A percentile compares a stretch with the other conserved stretches of the same genome.
phyloP scores from a whole-genome alignment of 1,140 invertebrate genomes.

The Metaphire vulgaris region DNA sequence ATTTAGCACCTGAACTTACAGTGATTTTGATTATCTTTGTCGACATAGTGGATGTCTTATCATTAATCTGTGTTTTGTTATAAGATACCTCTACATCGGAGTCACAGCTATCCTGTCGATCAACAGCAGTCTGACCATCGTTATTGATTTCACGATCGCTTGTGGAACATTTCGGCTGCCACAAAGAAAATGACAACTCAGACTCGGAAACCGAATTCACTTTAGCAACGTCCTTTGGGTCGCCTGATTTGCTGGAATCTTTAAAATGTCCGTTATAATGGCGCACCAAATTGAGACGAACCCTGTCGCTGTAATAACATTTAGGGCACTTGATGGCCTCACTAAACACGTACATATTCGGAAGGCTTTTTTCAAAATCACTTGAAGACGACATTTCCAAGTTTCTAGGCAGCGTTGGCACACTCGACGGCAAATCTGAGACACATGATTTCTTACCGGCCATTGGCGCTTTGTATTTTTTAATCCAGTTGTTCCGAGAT shows the following conservation, averaged over 20 bases:
- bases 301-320: background rate
- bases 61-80: too few relatives aligned
- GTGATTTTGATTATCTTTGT: too few relatives aligned
- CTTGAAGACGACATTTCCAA: background rate
- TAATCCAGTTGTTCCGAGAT: background rate
- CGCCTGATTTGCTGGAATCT: background rate
- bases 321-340: background rate
- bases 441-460: background rate
- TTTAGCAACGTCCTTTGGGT: too few relatives aligned
- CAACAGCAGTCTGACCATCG: too few relatives aligned
- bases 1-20: too few relatives aligned
- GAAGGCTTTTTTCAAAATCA: background rate
- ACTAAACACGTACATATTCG: background rate
- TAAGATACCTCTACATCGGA: too few relatives aligned
- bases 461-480: background rate
- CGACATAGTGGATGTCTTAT: too few relatives aligned
- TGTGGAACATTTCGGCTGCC: background rate
- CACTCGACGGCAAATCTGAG: background rate
- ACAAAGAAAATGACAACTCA: background rate
- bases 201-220: too few relatives aligned
- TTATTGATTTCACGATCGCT: too few relatives aligned
- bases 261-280: background rate
- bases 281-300: background rate
- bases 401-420: background rate
- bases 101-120: too few relatives aligned